A percentile compares a stretch with the other conserved stretches of the same genome.
These are phyloP conservation scores for Phenganax stokvisi DNA, from an alignment of 92 coral and sea anemone species.

Conservation along the genomic window DNA sequence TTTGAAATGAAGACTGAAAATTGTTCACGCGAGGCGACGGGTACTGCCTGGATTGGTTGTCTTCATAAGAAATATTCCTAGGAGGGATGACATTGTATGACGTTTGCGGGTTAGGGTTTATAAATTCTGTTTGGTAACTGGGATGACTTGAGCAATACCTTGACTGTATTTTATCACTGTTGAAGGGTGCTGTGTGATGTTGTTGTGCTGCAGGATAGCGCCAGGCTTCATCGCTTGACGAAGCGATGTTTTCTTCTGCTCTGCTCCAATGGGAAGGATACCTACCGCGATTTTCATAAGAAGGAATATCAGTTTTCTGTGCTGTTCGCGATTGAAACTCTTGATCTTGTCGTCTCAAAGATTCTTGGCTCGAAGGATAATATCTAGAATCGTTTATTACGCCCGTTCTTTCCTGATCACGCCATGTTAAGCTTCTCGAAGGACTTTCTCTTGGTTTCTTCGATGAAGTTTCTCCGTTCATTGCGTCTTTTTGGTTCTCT, in stretches of 20 bases:
- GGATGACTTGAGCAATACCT: background rate
- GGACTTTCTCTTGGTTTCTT: background rate
- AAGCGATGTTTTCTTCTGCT: background rate
- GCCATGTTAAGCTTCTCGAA: background rate
- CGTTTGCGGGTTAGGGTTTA: background rate
- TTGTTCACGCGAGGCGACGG: background rate
- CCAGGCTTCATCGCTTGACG: background rate
- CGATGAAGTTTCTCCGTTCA: slow-evolving; percentile 12
- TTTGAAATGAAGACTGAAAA: background rate
- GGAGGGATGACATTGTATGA: background rate
- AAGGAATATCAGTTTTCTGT: background rate
- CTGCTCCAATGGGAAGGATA: background rate
- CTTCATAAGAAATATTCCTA: background rate
- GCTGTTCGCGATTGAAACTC: background rate
- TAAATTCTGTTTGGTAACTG: background rate
- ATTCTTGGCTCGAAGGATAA: background rate
- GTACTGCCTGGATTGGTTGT: slow-evolving; percentile 2
- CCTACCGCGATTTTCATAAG: background rate
- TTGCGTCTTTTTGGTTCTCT: slow-evolving; percentile 46
- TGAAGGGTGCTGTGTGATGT: background rate
- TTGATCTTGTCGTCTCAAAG: background rate
- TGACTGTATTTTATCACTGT: slow-evolving; percentile 4
- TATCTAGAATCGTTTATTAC: background rate
- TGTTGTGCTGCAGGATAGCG: background rate
- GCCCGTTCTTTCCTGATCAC: background rate